These are phyloP conservation scores for Graphium colonna DNA, from an alignment of 2,888 invertebrate species.

Conservation along the genomic window DNA sequence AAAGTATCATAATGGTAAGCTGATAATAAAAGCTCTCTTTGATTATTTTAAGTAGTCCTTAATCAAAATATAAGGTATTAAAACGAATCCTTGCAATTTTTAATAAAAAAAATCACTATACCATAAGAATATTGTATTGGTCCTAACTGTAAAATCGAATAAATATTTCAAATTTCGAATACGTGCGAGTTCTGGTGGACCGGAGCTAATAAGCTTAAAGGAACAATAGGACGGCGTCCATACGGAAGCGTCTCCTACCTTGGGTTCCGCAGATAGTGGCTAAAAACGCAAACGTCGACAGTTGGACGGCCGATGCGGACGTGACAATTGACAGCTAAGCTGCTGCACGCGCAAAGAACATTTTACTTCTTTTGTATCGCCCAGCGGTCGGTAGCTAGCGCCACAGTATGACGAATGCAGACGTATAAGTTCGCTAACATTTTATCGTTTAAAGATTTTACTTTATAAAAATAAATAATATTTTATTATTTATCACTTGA, in stretches of 20 bases:
- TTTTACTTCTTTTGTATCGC: conserved; percentile 70
- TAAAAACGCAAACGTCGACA: conserved; percentile 58
- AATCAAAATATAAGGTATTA: no score
- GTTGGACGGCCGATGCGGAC: conserved; percentile 45
- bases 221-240: conserved; percentile 35
- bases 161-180: neutral
- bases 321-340: conserved; percentile 77
- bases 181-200: conserved; percentile 15
- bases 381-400: conserved; percentile 28
- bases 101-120: no score
- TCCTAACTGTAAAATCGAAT: neutral
- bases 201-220: conserved; percentile 32
- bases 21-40: no score
- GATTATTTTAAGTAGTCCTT: no score
- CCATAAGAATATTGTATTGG: neutral
- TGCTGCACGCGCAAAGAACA: conserved; percentile 47
- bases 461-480: neutral
- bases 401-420: conserved; percentile 11
- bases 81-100: no score
- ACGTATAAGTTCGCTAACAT: neutral
- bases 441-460: neutral
- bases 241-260: conserved; percentile 42
- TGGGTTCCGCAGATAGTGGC: conserved; percentile 64
- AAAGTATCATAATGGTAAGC: no score
- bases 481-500: no score